Evolutionary conservation across 92 coral and sea anemone genomes (phyloP), one percentile per base, ranked within the genome.

Genomic region (Epizoanthus stellaris): DNA sequence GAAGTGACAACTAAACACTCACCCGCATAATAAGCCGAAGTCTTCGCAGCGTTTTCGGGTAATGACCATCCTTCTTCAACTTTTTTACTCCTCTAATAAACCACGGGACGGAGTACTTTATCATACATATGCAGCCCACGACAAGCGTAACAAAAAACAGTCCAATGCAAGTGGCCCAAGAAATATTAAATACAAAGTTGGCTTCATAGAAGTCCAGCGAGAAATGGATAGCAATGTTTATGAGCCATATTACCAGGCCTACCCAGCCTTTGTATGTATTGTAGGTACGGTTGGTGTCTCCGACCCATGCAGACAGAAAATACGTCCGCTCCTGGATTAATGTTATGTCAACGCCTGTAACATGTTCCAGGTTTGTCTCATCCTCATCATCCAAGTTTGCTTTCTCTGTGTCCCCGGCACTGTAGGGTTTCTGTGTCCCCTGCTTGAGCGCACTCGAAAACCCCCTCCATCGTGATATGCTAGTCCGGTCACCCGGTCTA

Each of bases 151-250:
- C 65, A 3, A 95, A 53, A 72, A 95, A 95, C 80, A 95, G 77
- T 0, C 95, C 98, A 70, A 95, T 93, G 52, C 96, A 91, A 1
- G 96, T 95, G 1, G 98, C 98, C 98, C 98, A 95, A 3, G 98
- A 91, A 10, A 86, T 89, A 16, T 94, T 90, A 71, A 95, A 95
- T 49, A 95, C 96, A 67, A 95, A 94, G 54, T 84, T 90, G 9
- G 98, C 95, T 42, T 95, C 98, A 85, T 95, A 95, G 60, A 95
- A 95, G 59, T 95, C 98, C 11, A 95, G 75, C 52, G 95, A 87
- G 86, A 95, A 95, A 73, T 95, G 98, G 52, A 95, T 93, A 34
- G 89, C 67, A 14, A 91, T 88, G 64, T 91, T 95, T 6, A 93
- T 53, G 21, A 79, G 70, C 98, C 98, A 95, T 6, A 95, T n/a